phyloP scores from a whole-genome alignment of 2,113 vertebrate species.

The Hippopotamus amphibius region DNA sequence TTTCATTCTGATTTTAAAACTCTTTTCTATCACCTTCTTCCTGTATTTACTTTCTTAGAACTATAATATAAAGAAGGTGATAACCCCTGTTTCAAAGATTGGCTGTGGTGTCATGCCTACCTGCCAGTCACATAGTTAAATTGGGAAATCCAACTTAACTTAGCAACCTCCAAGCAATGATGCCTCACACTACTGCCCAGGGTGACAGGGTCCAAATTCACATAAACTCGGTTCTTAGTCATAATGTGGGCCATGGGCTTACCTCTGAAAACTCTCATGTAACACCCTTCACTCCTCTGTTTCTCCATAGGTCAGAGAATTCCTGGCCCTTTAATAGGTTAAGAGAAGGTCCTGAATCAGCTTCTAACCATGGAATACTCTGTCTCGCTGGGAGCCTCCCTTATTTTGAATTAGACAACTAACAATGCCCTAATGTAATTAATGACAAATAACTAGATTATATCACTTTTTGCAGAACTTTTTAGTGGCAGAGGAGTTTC shows the following conservation, averaged over 20 bases:
- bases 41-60: not conserved
- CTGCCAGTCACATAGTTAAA: not conserved
- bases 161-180: not conserved
- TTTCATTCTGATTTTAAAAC: not conserved
- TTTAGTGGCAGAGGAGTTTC: not conserved
- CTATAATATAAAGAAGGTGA: not conserved
- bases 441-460: not conserved
- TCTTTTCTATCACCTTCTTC: not conserved
- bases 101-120: accelerated
- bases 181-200: not conserved
- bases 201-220: not conserved
- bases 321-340: no score
- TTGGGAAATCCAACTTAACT: not conserved
- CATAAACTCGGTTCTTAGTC: not conserved
- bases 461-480: not conserved
- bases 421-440: not conserved
- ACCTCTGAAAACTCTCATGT: not conserved
- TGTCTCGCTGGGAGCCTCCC: not conserved
- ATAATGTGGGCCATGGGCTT: accelerated
- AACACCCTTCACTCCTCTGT: not conserved
- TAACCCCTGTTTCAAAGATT: not conserved
- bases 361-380: not conserved
- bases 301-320: not conserved
- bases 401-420: not conserved
- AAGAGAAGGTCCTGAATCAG: not conserved